Base-by-base conservation (phyloP, 1,140 invertebrate genomes). In the Macrocentrus cingulum region DNA sequence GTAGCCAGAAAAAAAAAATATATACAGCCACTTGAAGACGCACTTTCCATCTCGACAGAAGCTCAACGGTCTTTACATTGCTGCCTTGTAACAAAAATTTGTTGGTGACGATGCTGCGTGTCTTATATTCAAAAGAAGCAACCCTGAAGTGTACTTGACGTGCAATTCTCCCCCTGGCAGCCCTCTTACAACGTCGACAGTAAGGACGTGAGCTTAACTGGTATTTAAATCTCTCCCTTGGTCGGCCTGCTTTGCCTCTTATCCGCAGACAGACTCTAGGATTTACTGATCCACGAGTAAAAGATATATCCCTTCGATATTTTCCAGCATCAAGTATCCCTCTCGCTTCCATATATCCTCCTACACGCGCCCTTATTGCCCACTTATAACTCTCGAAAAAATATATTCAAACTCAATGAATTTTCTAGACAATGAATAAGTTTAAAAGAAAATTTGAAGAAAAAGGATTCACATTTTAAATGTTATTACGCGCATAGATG, bases 201-300 rank as follows among this genome's bases (percentile, higher is more conserved):
- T 37, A 37, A 52, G 15, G 36, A 52, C 50, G 36, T 52, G 50
- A 52, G 32, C 37, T 52, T 39, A 37, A 39, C 32, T 34, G 50
- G 50, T 52, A 52, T 52, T 52, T 52, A 52, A 52, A 52, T 52
- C 50, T 37, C 18, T 9, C 23, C n/a, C 9, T n/a, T 41, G 25
- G 15, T n/a, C 22, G 18, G 16, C 50, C 36, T 20, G 18, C 36
- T 18, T 39, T 39, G 8, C 36, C 50, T 52, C 50, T 52, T 52
- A 52, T 52, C 50, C 50, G 50, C 50, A 52, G 34, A 41, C 50
- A 37, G 36, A 22, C 37, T 37, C 36, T 39, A 22, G 50, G 50
- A 52, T 52, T 52, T 52, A 41, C 50, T 15, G 8, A 36, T 19
- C 34, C 13, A 25, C 20, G 50, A 16, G 36, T 34, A 34, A 36